Evolutionary conservation across 2,888 invertebrate genomes (phyloP), one percentile per base, ranked within the genome.

Genomic region (Drosophila villosipedis): DNA sequence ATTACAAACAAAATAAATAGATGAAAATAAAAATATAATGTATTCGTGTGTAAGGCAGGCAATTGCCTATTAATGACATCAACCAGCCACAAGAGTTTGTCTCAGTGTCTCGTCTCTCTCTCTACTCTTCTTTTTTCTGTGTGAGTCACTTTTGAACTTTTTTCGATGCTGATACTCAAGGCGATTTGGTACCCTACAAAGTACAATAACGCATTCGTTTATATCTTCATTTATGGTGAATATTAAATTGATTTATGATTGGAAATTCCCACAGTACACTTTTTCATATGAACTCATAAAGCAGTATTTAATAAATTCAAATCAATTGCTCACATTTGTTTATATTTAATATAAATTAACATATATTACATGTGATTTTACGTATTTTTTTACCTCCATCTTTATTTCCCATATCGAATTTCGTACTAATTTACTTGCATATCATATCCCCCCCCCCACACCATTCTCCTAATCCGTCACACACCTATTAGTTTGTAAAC

Each of bases 41-140:
- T 47, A 57, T 75, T 70, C 54, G 50, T 55, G 61, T 69, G 57
- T 79, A 68, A 80, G 80, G 22, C 76, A 76, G 78, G 78, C 76
- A 80, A 80, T 78, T 80, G 80, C 68, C 79, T 62, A 58, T 54
- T 65, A 77, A 65, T 80, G 80, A 80, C 80, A 75, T 73, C 73
- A 79, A 76, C 67, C 14, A 43, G 9, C 16, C 22, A 39, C 35
- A 41, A 64, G 35, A 73, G 49, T 70, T 28, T 67, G 72, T 61
- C 73, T 61, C 57, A 67, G 9, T 16, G 16, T 16, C 47, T 47
- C 7, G 9, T 47, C 60, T 67, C 61, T 50, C 54, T 59, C n/a
- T 19, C 6, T 52, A 19, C 63, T 47, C 10, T 37, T 31, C 5
- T n/a, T 22, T n/a, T 31, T 19, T 57, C 47, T n/a, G 4, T 16